Evolutionary conservation across 2,888 invertebrate species (phyloP), one percentile per base, ranked within the genome.

Genomic region (Sipha maydis): DNA sequence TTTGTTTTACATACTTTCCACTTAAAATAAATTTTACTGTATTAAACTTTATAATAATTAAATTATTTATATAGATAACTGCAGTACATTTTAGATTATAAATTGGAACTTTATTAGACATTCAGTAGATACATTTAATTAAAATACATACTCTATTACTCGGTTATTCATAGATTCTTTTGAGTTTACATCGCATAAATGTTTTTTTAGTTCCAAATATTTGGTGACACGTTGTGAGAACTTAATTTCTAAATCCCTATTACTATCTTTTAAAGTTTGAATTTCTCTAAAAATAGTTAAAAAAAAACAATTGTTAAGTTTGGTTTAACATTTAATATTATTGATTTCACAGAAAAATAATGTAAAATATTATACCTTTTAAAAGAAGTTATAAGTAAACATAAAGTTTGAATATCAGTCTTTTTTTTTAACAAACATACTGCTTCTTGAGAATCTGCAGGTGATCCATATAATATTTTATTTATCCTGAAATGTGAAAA

Each of bases 121-220:
- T 48, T 48, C 14, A 48, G 11, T 41, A 7, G 21, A 61, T 79
- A 34, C 25, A n/a, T n/a, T 69, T 41, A n/a, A 54, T n/a, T 14
- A 34, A 54, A 78, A n/a, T 73, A 89, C 89, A 83, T 89, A 90
- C 90, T 89, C 83, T 41, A 90, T 67, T 17, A 89, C 80, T 56
- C 89, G 82, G 19, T 17, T 71, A 25, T 89, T 77, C 83, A 89
- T 80, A 14, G 90, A 90, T 31, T 89, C 89, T 85, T 86, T 69
- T 69, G 85, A 83, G 28, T 89, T 85, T 41, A 90, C 8, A 34
- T 83, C 80, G 11, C 19, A 69, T 14, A 90, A 75, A 78, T 89
- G 85, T 41, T 71, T 75, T 2, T 88, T 69, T 17, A 88, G 28
- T 38, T 88, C 75, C 85, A 88, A 77, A 67, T 89, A 89, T 79